Evolutionary conservation across 2,113 vertebrate genomes (phyloP).

Genomic region (Struthidea cinerea): DNA sequence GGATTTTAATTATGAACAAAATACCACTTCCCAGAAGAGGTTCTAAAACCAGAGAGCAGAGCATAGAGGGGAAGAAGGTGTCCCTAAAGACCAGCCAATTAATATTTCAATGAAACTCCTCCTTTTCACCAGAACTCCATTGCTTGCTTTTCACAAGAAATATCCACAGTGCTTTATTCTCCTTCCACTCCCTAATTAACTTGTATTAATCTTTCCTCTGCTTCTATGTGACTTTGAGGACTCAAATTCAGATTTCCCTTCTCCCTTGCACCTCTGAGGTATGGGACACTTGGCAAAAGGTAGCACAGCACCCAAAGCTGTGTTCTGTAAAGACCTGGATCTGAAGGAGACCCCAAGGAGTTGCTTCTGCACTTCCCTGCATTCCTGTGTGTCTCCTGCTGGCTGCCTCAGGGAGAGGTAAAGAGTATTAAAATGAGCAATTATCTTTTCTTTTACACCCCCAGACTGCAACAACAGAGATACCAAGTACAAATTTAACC

Average conservation of each 20-base stretch:
- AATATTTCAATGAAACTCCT: background rate
- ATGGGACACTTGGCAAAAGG: background rate
- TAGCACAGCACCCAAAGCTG: background rate
- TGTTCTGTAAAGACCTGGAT: background rate
- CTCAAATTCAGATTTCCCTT: background rate
- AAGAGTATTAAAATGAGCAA: background rate
- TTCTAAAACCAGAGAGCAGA: background rate
- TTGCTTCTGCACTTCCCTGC: background rate
- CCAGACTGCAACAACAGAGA: background rate
- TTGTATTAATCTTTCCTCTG: background rate
- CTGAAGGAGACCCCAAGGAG: background rate
- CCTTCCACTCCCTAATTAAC: background rate
- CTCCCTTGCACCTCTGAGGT: background rate
- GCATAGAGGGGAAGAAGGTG: background rate
- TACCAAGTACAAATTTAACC: background rate
- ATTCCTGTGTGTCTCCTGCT: background rate
- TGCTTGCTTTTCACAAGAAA: background rate
- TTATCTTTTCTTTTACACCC: background rate
- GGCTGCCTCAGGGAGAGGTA: background rate
- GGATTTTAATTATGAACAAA: background rate
- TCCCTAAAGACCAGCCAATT: background rate
- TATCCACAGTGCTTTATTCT: background rate
- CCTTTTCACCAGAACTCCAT: background rate
- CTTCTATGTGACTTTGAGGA: background rate
- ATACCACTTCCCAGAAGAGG: background rate